Conservation (phyloP, 2,888 invertebrate genomes). For the Drosophila robusta region DNA sequence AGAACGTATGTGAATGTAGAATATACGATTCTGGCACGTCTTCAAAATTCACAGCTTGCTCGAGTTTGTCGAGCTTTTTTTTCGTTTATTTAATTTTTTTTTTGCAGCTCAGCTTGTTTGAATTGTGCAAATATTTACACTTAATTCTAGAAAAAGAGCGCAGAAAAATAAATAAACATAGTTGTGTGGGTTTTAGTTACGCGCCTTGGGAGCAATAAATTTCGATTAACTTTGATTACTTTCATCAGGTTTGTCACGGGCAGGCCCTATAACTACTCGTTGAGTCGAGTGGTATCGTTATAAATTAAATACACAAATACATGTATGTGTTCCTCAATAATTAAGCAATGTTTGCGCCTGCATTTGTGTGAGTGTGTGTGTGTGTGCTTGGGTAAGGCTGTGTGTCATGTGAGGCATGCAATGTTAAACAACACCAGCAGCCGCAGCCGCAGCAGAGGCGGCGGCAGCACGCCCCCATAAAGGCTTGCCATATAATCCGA, state of each 20-base stretch:
- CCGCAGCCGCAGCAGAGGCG: background rate
- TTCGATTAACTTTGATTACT: constrained; percentile 67
- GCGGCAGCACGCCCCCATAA: constrained; percentile 40
- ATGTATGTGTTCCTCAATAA: constrained; percentile 43
- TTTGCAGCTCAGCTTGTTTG: constrained; percentile 32
- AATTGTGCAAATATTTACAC: constrained; percentile 48
- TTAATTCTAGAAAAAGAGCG: constrained; percentile 7
- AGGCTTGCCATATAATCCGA: constrained; percentile 50
- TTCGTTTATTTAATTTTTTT: constrained; percentile 1
- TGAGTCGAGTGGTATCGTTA: constrained; percentile 38
- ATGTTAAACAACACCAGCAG: constrained; percentile 26
- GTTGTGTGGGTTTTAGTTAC: constrained; percentile 26
- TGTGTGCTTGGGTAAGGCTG: constrained; percentile 13
- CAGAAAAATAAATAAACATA: constrained; percentile 27
- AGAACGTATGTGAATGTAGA: background rate
- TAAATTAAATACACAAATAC: constrained; percentile 40
- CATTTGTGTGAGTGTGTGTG: constrained; percentile 7
- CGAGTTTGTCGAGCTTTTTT: constrained; percentile 23
- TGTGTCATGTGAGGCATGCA: constrained; percentile 48
- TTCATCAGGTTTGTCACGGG: constrained; percentile 39
- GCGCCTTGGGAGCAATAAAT: constrained; percentile 49
- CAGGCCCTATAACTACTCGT: constrained; percentile 27
- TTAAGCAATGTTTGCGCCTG: constrained; percentile 46
- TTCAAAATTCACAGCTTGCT: constrained; percentile 16
- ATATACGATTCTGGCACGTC: constrained; percentile 26